Evolutionary conservation across 2,113 vertebrate species (phyloP).

Genomic region (Cinclus cinclus): DNA sequence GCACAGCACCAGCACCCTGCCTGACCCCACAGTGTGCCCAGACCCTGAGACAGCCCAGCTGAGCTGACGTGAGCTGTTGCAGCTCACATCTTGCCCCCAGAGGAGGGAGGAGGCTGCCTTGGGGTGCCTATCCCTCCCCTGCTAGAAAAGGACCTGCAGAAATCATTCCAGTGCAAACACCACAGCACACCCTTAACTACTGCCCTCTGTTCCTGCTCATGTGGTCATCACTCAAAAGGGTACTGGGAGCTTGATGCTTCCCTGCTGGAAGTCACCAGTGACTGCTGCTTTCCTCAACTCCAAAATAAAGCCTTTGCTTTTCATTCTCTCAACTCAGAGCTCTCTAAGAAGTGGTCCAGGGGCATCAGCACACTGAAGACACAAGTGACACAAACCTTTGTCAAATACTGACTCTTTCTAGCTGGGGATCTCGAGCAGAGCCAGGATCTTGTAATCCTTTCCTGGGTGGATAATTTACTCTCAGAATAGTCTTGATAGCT

Average conservation of each 20-base stretch:
- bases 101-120: neutral
- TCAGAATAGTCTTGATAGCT: constrained; percentile 4
- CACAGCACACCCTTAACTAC: neutral
- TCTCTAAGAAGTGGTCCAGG: neutral
- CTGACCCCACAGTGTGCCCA: neutral
- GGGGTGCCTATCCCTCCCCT: neutral
- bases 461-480: neutral
- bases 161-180: neutral
- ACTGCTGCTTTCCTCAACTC: neutral
- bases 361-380: neutral
- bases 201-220: neutral
- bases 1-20: neutral
- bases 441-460: neutral
- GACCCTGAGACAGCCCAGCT: neutral
- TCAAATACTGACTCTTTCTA: neutral
- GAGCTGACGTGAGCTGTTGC: neutral
- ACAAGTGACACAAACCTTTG: neutral
- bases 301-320: neutral
- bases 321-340: neutral
- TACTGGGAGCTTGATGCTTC: neutral
- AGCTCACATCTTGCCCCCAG: neutral
- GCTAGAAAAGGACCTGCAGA: neutral
- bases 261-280: neutral
- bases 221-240: neutral
- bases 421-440: neutral